These are phyloP conservation scores for Suillia variegata DNA, from an alignment of 2,888 invertebrate species.

Conservation along the genomic window DNA sequence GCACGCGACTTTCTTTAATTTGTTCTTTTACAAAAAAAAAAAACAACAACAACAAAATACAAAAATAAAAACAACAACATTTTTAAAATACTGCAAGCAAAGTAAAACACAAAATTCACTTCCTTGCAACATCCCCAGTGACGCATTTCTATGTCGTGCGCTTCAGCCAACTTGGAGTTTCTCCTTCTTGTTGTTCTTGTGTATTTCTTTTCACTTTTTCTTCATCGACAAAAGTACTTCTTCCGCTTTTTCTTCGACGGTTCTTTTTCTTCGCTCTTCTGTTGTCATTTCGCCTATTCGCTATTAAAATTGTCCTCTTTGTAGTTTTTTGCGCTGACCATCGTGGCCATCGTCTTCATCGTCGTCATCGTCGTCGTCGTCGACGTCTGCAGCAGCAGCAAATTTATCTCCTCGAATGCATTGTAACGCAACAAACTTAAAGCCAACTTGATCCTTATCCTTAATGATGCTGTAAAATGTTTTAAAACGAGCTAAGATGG, in stretches of 20 bases:
- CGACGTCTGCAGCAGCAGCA: neutral
- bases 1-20: neutral
- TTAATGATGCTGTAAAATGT: slow-evolving; percentile 55
- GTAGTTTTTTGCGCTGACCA: neutral
- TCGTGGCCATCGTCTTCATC: no score
- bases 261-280: no score
- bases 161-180: no score
- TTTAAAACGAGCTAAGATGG: slow-evolving; percentile 8
- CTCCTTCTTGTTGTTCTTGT: no score
- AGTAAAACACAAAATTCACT: neutral
- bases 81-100: no score
- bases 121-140: neutral
- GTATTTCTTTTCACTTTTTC: no score
- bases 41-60: neutral
- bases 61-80: neutral
- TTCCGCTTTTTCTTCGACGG: no score
- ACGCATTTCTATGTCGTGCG: neutral
- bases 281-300: neutral
- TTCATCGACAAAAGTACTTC: no score
- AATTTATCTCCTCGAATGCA: slow-evolving; percentile 5
- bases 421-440: slow-evolving; percentile 44
- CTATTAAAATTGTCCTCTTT: neutral
- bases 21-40: neutral
- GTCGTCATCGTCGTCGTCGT: neutral
- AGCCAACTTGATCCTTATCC: slow-evolving; percentile 57